phyloP scores from a whole-genome alignment of 2,113 vertebrate genomes.

The Psittacus erithacus region DNA sequence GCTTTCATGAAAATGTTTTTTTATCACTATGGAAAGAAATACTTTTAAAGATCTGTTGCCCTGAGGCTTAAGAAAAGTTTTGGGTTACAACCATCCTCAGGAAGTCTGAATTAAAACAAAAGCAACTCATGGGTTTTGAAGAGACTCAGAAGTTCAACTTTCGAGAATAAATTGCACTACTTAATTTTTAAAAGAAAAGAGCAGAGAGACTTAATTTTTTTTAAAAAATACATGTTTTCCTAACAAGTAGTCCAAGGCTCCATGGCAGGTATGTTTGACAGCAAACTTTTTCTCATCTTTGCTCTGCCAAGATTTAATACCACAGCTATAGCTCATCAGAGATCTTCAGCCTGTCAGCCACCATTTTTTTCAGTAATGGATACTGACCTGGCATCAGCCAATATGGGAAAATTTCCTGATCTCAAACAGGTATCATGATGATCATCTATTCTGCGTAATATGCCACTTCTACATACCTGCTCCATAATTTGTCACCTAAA shows the following conservation, averaged over 20 bases:
- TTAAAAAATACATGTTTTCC: not conserved
- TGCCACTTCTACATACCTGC: not conserved
- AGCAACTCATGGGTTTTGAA: not conserved
- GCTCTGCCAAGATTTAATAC: not conserved
- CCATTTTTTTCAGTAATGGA: not conserved
- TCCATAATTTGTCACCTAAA: not conserved
- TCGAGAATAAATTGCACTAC: not conserved
- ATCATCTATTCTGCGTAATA: fast-evolving
- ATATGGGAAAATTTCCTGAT: not conserved
- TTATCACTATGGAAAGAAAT: slow-evolving; percentile 17
- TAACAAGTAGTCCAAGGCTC: not conserved
- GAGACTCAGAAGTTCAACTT: not conserved
- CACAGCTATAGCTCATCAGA: not conserved
- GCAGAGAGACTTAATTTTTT: fast-evolving
- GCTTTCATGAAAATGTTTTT: not conserved
- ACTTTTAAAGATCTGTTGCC: not conserved
- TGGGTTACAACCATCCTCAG: not conserved
- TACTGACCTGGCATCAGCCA: not conserved
- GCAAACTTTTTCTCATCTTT: not conserved
- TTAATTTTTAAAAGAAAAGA: not conserved
- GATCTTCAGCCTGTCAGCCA: not conserved
- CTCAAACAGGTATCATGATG: not conserved
- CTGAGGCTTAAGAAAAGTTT: not conserved
- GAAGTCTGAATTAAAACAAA: not conserved
- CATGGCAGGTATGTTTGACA: not conserved